Percentiles rank a stretch among this genome's conserved stretches.
Evolutionary conservation across 1,140 invertebrate genomes (phyloP).

Genomic region (Drosophila mauritiana): DNA sequence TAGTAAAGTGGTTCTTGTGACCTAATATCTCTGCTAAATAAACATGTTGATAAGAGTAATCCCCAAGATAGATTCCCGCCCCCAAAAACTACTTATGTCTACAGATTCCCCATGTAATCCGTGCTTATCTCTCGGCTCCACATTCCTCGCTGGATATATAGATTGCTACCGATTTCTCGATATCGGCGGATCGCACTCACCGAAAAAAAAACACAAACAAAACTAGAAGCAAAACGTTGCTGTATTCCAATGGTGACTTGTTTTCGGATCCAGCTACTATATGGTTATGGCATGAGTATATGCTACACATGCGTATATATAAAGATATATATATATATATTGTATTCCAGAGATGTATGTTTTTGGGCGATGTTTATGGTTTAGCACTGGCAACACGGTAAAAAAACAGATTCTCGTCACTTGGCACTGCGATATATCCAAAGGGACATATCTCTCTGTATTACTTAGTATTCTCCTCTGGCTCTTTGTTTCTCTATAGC

Average conservation of each 20-base stretch:
- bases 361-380: slow-evolving; percentile 31
- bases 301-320: slow-evolving; percentile 6
- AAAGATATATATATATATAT: background rate
- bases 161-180: slow-evolving; percentile 9
- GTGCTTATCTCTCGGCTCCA: slow-evolving; percentile 8
- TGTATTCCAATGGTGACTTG: slow-evolving; percentile 38
- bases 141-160: background rate
- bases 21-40: too few species aligned
- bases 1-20: too few species aligned
- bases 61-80: slow-evolving; percentile 1
- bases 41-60: too few species aligned
- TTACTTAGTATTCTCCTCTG: slow-evolving; percentile 24
- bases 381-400: slow-evolving; percentile 49
- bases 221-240: slow-evolving; percentile 39
- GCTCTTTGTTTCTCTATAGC: slow-evolving; percentile 6
- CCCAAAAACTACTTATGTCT: slow-evolving; percentile 8
- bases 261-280: slow-evolving; percentile 13
- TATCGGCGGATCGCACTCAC: slow-evolving; percentile 50
- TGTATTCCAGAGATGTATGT: too few species aligned
- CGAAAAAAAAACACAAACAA: slow-evolving; percentile 70
- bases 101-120: slow-evolving; percentile 19
- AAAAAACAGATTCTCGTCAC: slow-evolving; percentile 51
- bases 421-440: slow-evolving; percentile 43
- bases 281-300: slow-evolving; percentile 1
- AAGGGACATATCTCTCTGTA: slow-evolving; percentile 2